Conservation (phyloP, 2,113 vertebrate genomes). For the Gallinago undulata region DNA sequence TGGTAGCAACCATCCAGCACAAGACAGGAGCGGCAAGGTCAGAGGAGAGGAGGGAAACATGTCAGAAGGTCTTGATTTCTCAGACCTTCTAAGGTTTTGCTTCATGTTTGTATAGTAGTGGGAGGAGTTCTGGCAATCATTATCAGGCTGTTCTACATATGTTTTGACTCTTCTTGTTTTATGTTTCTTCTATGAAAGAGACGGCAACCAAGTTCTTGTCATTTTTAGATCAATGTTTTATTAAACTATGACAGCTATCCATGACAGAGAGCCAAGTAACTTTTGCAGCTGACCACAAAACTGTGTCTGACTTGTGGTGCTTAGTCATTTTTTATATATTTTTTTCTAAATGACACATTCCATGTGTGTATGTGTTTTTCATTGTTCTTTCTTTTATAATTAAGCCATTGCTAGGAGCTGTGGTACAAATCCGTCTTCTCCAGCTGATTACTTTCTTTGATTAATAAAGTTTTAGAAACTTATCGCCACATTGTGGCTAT, state of each 20-base stretch:
- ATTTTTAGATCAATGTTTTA: constrained; percentile 69
- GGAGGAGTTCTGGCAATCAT: constrained; percentile 59
- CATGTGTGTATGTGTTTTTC: constrained; percentile 13
- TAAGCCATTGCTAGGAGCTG: not conserved
- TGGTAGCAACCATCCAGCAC: not conserved
- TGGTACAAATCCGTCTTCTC: not conserved
- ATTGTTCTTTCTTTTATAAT: constrained; percentile 41
- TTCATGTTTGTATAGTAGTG: not conserved
- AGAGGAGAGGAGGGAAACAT: not conserved
- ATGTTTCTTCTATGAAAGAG: constrained; percentile 59
- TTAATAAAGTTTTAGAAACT: constrained; percentile 21
- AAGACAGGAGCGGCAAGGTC: not conserved
- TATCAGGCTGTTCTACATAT: constrained; percentile 50
- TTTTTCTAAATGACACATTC: constrained; percentile 14
- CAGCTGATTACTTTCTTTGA: not conserved
- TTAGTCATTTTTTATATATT: constrained; percentile 47
- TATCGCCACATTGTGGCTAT: not conserved
- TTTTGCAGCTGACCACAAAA: constrained; percentile 68
- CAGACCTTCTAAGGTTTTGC: not conserved
- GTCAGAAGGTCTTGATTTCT: not conserved
- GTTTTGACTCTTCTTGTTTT: constrained; percentile 66
- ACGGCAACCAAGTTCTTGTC: constrained; percentile 64
- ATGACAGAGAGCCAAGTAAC: constrained; percentile 59
- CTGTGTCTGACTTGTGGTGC: constrained; percentile 48
- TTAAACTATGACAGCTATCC: constrained; percentile 61